phyloP scores from a whole-genome alignment of 2,888 invertebrate genomes.

The Saturnia pavonia region DNA sequence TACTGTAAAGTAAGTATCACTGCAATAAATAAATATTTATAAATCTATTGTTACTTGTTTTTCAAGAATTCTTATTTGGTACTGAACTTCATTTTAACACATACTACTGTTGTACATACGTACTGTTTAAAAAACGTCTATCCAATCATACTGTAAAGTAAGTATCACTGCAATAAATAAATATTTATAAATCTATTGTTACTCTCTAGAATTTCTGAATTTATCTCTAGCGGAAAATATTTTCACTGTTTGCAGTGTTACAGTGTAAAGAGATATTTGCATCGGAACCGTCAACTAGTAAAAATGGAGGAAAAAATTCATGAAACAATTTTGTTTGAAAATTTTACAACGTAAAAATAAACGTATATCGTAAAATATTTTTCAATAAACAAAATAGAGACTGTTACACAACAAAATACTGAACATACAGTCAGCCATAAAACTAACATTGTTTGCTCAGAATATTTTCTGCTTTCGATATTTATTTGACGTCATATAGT shows the following conservation, averaged over 20 bases:
- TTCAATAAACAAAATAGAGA: not conserved
- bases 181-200: too few relatives aligned
- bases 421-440: constrained; percentile 26
- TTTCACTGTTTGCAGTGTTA: not conserved
- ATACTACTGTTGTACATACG: too few relatives aligned
- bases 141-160: too few relatives aligned
- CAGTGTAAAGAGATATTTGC: not conserved
- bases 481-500: constrained; percentile 45
- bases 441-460: constrained; percentile 35
- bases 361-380: not conserved
- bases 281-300: not conserved
- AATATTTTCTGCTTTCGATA: constrained; percentile 41
- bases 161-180: too few relatives aligned
- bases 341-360: not conserved
- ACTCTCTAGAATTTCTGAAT: too few relatives aligned
- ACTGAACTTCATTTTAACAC: too few relatives aligned
- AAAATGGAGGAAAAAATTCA: not conserved
- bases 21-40: too few relatives aligned
- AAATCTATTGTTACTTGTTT: too few relatives aligned
- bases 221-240: not conserved
- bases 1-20: too few relatives aligned
- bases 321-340: not conserved
- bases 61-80: not conserved
- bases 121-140: too few relatives aligned
- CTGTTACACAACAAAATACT: not conserved